Conservation (phyloP, 2,113 vertebrate species). For the Calonectris borealis region DNA sequence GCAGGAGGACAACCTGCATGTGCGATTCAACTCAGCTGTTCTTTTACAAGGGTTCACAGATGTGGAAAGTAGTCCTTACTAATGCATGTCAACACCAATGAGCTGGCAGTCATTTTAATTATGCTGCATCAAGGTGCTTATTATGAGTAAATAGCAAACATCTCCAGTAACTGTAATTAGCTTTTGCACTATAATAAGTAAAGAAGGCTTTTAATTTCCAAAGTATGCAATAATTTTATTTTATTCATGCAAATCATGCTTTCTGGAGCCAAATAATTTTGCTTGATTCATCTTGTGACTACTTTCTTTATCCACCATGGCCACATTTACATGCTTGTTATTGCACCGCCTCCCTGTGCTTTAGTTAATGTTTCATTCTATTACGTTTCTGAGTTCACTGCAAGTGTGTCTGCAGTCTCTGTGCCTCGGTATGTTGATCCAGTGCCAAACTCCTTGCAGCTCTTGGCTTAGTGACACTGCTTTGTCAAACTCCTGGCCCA, state of each 20-base stretch:
- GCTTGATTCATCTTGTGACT: background rate
- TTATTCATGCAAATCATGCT: background rate
- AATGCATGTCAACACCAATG: background rate
- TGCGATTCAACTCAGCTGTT: background rate
- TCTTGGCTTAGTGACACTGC: conserved; percentile 65
- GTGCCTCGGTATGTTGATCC: conserved; percentile 67
- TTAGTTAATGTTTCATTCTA: conserved; percentile 60
- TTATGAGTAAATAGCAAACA: background rate
- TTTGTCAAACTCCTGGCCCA: conserved; percentile 71
- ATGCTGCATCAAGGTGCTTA: background rate
- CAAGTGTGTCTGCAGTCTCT: conserved; percentile 73
- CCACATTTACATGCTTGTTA: background rate
- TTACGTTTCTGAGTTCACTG: conserved; percentile 53
- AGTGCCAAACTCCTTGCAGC: conserved; percentile 71
- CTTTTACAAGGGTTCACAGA: background rate
- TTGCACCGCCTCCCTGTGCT: conserved; percentile 34
- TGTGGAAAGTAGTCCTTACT: background rate
- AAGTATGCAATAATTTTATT: background rate
- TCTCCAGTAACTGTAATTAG: background rate
- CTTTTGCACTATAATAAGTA: background rate
- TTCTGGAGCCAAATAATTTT: background rate
- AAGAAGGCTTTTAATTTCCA: background rate
- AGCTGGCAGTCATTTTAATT: background rate
- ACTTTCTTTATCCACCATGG: background rate
- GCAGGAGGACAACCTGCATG: background rate